Evolutionary conservation across 2,113 vertebrate genomes (phyloP), one percentile per base, ranked within the genome.

Genomic region (Calonectris borealis): DNA sequence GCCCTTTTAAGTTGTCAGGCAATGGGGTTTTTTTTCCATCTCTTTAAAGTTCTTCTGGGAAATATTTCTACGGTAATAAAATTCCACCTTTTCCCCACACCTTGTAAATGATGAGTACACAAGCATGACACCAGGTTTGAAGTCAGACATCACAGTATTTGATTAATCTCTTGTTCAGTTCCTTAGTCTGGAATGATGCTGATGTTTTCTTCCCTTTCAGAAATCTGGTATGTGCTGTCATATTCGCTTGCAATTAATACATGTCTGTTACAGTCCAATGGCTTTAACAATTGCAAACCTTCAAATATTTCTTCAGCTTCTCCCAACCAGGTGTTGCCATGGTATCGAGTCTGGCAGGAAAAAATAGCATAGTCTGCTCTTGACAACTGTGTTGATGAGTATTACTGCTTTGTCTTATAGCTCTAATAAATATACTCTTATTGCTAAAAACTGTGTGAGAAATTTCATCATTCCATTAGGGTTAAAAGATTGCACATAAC

Each of bases 171-270:
- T 96, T 96, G 57, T 96, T 94, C 91, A 86, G 71, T 88, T 93
- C 86, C 91, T 96, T 87, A 93, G 71, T 80, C 89, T 94, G 90
- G 71, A 97, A 97, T 95, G 91, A 95, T 95, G 93, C 46, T 97
- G 82, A 95, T 83, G 86, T 92, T 97, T 97, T 88, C 38, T 72
- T 94, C 78, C 82, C 65, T 80, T 86, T 93, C 94, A 94, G 89
- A 95, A 92, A 97, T 93, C 64, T 89, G 65, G 69, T 94, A 80
- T 61, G 78, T 97, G 93, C 96, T 98, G 98, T 98, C 98, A 98
- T 86, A 98, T 95, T 95, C 85, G 86, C 96, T 98, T 93, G 95
- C 97, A 98, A 98, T 98, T 98, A 98, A 98, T 97, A 96, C 87
- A 92, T 97, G 95, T 98, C 97, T 96, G 97, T 97, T 98, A 96